phyloP scores from a whole-genome alignment of 2,797 vertebrate species.

The Heteromormyrus szaboi region DNA sequence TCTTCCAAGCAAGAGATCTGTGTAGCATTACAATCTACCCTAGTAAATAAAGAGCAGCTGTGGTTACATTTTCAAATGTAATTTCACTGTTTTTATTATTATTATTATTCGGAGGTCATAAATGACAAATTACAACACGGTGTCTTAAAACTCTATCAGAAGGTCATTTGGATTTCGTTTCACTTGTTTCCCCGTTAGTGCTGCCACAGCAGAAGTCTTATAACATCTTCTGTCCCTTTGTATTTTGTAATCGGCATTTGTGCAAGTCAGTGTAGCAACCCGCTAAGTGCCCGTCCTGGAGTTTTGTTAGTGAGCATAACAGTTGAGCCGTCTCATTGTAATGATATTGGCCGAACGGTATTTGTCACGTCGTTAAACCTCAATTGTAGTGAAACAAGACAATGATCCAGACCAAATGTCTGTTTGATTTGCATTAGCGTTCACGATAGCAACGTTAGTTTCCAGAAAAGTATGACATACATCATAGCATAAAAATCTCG shows the following conservation, averaged over 20 bases:
- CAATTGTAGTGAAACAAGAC: neutral
- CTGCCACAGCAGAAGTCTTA: neutral
- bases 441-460: neutral
- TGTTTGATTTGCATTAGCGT: neutral
- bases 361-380: neutral
- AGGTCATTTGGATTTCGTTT: neutral
- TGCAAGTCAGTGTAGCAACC: neutral
- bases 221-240: neutral
- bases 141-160: neutral
- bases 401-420: neutral
- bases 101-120: neutral
- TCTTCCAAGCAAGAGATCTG: neutral
- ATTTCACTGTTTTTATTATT: neutral
- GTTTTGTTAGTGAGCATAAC: neutral
- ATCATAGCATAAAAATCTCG: neutral
- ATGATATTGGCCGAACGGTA: neutral
- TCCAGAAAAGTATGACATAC: conserved; percentile 4
- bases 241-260: neutral
- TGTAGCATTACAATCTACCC: neutral
- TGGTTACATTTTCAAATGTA: neutral
- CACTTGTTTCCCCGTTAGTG: neutral
- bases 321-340: neutral
- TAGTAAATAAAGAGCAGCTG: neutral
- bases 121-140: neutral
- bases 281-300: neutral